Base-by-base conservation (phyloP, 2,888 invertebrate genomes). In the Sesia bembeciformis region DNA sequence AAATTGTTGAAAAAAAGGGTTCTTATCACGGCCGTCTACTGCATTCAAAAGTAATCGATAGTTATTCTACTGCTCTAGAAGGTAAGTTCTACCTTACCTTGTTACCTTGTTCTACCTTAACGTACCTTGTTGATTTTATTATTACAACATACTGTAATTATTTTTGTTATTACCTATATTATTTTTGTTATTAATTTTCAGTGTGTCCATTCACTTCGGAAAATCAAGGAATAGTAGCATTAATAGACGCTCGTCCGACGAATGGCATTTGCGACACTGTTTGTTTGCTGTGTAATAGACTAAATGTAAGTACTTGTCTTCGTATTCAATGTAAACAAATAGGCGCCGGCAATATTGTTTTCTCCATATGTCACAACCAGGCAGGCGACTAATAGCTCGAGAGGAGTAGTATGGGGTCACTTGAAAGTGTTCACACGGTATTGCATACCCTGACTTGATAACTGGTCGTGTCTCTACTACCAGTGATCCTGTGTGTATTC, bases 241-340 rank as follows among this genome's bases (percentile, higher is more conserved):
- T 89, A 50, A 74, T 89, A 52, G 89, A 89, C 59, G 77, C 74
- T 2, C 70, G 88, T 8, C 82, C 86, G 3, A 84, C 84, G 0
- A 59, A 75, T 43, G 88, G 86, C 3, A 67, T 81, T 49, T 89
- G 88, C 55, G 88, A 89, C 57, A 78, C 69, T 4, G 74, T 74
- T 38, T 88, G 88, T 58, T 66, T 86, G 54, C 62, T 88, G 39
- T 83, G 84, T 62, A 87, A 87, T 57, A 78, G 72, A 63, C 68
- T 82, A 51, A 79, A 86, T 61, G 87, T 88, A 68, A 53, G 53
- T 58, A 23, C 23, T 23, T 23, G 2, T 23, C 23, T 23, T 23
- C 2, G 23, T 23, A 23, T 23, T 23, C 23, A 2, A 23, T 23
- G 23, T 23, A 23, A 23, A 23, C 1, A 23, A 23, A 23, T 23